Percentiles rank a stretch among this genome's conserved stretches.
Conservation (phyloP, 2,113 vertebrate genomes). For the Neolamprologus toae region DNA sequence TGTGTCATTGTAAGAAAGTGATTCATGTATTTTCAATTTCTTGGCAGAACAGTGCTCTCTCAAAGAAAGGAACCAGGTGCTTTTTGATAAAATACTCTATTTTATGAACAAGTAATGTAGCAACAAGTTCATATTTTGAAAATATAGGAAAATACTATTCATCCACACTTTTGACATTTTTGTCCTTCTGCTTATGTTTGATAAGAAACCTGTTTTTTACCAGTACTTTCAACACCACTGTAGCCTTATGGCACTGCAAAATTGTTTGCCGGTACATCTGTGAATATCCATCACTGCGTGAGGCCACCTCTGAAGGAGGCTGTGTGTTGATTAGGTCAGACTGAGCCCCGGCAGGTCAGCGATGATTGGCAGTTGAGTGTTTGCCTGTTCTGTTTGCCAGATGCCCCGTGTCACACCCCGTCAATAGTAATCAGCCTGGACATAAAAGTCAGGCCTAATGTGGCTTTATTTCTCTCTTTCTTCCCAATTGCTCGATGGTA, state of each 20-base stretch:
- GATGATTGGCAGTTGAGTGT: constrained; percentile 47
- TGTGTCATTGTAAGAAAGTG: not conserved
- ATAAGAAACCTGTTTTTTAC: not conserved
- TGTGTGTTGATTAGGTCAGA: constrained; percentile 14
- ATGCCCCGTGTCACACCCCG: constrained; percentile 31
- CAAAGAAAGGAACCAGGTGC: not conserved
- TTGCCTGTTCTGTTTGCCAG: constrained; percentile 27
- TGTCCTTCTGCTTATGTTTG: not conserved
- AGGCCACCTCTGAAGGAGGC: not conserved
- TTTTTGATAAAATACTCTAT: not conserved
- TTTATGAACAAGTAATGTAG: not conserved
- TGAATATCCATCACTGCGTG: not conserved
- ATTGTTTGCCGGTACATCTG: not conserved
- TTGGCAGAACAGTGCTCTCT: not conserved
- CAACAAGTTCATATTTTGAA: not conserved
- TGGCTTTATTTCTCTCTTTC: not conserved
- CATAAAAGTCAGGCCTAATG: not conserved
- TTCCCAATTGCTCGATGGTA: not conserved
- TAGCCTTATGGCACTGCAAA: not conserved
- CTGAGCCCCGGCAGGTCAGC: constrained; percentile 1
- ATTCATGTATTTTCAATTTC: not conserved
- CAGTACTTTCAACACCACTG: not conserved
- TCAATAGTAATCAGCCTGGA: constrained; percentile 24
- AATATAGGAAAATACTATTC: not conserved
- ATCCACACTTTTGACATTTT: not conserved